These are phyloP conservation scores for Scomber colias DNA, from an alignment of 2,113 vertebrate species.

Conservation along the genomic window DNA sequence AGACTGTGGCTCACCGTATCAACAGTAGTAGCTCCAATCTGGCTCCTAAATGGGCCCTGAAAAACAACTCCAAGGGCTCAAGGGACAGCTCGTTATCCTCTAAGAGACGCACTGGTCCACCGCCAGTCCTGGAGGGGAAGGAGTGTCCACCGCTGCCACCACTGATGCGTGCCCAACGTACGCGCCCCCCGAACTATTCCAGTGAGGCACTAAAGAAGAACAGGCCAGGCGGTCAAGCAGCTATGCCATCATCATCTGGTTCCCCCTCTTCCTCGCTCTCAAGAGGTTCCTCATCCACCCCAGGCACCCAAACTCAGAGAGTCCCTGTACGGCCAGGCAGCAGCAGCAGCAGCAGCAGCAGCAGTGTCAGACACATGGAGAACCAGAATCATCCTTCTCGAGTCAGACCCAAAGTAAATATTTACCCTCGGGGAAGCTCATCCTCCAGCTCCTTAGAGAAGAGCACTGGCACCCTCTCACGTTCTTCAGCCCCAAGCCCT, in stretches of 20 bases:
- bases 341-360: conserved; percentile 63
- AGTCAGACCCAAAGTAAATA: conserved; percentile 83
- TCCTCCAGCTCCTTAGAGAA: conserved; percentile 78
- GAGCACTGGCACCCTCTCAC: conserved; percentile 75
- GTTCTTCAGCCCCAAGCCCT: conserved; percentile 64
- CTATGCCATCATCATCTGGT: conserved; percentile 48
- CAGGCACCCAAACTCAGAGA: conserved; percentile 49
- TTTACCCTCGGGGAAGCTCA: conserved; percentile 77
- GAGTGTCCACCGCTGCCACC: conserved; percentile 91
- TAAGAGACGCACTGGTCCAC: conserved; percentile 92
- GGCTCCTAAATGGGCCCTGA: conserved; percentile 90
- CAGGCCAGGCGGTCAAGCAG: conserved; percentile 69
- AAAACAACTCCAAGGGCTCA: conserved; percentile 83
- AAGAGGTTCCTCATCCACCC: conserved; percentile 55
- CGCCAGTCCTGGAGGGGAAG: conserved; percentile 90
- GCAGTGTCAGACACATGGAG: conserved; percentile 70
- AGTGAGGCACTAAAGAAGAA: conserved; percentile 76
- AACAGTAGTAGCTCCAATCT: conserved; percentile 87
- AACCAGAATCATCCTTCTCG: conserved; percentile 76
- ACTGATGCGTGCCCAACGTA: conserved; percentile 84
- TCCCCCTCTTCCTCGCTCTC: conserved; percentile 53
- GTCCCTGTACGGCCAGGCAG: conserved; percentile 43
- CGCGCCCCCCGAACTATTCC: conserved; percentile 82
- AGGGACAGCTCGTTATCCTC: conserved; percentile 83
- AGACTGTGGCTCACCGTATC: conserved; percentile 93